Evolutionary conservation across 2,888 invertebrate species (phyloP).

Genomic region (Sphaerophoria rueppellii): DNA sequence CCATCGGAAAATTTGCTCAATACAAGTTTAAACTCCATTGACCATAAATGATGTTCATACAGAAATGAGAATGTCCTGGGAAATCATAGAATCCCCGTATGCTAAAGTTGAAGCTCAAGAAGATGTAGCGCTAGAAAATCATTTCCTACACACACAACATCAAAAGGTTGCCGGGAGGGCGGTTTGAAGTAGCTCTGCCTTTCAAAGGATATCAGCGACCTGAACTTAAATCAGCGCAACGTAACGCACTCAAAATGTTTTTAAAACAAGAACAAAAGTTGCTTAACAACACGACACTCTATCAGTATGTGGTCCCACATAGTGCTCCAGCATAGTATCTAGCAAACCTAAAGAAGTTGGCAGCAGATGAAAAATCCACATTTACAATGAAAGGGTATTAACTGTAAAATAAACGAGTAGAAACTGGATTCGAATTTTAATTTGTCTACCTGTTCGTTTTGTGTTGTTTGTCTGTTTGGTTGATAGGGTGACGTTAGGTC

Average conservation of each 20-base stretch:
- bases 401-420: too few species aligned
- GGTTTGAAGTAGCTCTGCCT: neutral
- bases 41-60: neutral
- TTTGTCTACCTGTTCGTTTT: too few species aligned
- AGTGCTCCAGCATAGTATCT: slow-evolving; percentile 1
- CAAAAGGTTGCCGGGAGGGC: neutral
- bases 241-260: neutral
- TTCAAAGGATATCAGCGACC: neutral
- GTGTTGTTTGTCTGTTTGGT: too few species aligned
- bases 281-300: slow-evolving; percentile 6
- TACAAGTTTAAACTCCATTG: too few species aligned
- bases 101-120: neutral
- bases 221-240: neutral
- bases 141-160: neutral
- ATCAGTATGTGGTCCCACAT: slow-evolving; percentile 31
- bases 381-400: too few species aligned
- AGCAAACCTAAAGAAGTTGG: slow-evolving; percentile 36
- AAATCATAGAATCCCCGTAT: slow-evolving; percentile 1
- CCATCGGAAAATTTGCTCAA: too few species aligned
- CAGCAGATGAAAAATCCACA: slow-evolving; percentile 28
- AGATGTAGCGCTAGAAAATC: neutral
- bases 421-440: too few species aligned
- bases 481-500: too few species aligned
- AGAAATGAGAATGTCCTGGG: neutral
- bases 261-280: neutral